Conservation (phyloP, 1,140 invertebrate species). For the Procambarus virginalis region DNA sequence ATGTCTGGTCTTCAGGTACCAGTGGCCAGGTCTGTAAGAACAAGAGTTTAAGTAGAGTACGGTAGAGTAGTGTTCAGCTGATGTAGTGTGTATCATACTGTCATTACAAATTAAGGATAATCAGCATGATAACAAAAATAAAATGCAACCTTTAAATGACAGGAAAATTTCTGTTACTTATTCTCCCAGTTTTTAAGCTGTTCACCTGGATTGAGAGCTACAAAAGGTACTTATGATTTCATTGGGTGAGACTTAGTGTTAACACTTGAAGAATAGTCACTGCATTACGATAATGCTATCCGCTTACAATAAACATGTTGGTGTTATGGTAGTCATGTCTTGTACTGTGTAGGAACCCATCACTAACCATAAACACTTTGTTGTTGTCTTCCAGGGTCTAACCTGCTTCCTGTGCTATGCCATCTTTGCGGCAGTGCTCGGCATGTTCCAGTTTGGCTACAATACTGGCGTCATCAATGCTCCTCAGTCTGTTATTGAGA, state of each 20-base stretch:
- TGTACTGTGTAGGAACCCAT: background rate
- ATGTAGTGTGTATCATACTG: slow-evolving; percentile 32
- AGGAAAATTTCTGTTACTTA: slow-evolving; percentile 14
- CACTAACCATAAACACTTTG: background rate
- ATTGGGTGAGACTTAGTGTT: slow-evolving; percentile 21
- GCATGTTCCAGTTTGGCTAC: slow-evolving; percentile 99
- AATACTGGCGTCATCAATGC: slow-evolving; percentile 99
- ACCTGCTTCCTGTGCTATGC: slow-evolving; percentile 94
- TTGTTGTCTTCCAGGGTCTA: slow-evolving; percentile 82
- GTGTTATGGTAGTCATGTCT: slow-evolving; percentile 9
- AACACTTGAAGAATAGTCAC: slow-evolving; percentile 11
- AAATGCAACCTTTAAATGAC: slow-evolving; percentile 11
- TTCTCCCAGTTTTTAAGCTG: background rate
- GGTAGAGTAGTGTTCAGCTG: slow-evolving; percentile 25
- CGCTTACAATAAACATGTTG: background rate
- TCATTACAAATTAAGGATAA: slow-evolving; percentile 22
- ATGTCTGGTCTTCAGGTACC: slow-evolving; percentile 39
- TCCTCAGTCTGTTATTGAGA: slow-evolving; percentile 88
- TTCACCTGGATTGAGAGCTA: slow-evolving; percentile 8
- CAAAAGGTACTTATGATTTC: slow-evolving; percentile 11
- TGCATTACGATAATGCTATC: background rate
- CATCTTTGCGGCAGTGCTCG: slow-evolving; percentile 93
- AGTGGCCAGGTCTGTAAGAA: slow-evolving; percentile 45
- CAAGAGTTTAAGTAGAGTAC: slow-evolving; percentile 35
- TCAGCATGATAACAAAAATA: slow-evolving; percentile 25